Base-by-base conservation (phyloP, 2,797 vertebrate genomes). In the Galagoides demidoff region DNA sequence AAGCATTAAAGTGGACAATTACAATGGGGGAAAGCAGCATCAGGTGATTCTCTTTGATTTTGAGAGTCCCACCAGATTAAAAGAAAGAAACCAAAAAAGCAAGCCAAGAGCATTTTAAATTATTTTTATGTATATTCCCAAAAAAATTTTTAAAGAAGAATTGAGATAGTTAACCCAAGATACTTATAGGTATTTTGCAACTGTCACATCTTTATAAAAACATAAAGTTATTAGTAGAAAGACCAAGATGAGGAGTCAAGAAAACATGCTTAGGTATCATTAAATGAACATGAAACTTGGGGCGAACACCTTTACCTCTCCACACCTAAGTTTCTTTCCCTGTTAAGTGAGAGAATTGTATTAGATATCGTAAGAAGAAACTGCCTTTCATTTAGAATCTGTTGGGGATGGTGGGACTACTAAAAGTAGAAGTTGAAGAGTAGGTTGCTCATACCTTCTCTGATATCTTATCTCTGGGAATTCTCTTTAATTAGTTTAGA, bases 171-270 rank as follows among this genome's bases (percentile, higher is more conserved):
- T 92, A 77, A 95, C 52, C 13, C 70, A 87, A 82, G n/a, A 59
- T 63, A 76, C 5, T 92, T 94, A 87, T 52, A 90, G 74, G 17
- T 68, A 85, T 90, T 96, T 96, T 89, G 61, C 34, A 89, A 68
- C 39, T 88, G 7, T 88, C 64, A 59, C 22, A 43, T 92, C 63
- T 88, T 86, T 86, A 8, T 57, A 92, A 92, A 37, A 73, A 37
- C 34, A 43, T 79, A 14, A 52, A 55, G 22, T 66, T 92, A 64
- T 92, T 96, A 66, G 17, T 68, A 86, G 39, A 92, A 90, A 95
- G 49, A 39, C 20, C 20, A 73, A 70, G 43, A 14, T 83, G 82
- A 79, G 5, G 20, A 71, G 55, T 90, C 86, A 86, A 94, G 83
- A 81, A 64, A 92, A 74, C 45, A 71, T 78, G 45, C 2, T 94